These are phyloP conservation scores for Dasyornis broadbenti DNA, from an alignment of 2,113 vertebrate species.

Conservation along the genomic window DNA sequence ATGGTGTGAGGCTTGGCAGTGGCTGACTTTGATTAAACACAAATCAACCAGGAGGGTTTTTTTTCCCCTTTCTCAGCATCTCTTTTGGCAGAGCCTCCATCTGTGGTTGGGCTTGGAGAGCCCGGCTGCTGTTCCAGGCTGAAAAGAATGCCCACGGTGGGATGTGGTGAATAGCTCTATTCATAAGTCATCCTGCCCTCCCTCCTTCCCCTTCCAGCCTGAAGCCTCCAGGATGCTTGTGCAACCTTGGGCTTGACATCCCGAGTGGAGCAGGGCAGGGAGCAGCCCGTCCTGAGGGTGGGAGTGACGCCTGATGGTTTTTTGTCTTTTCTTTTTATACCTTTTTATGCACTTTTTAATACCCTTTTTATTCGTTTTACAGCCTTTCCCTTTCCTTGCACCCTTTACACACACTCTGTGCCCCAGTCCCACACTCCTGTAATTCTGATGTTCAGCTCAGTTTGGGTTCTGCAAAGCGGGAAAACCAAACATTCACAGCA, in stretches of 20 bases:
- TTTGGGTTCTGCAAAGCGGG: too few species aligned
- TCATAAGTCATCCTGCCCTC: slow-evolving; percentile 48
- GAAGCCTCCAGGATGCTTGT: background rate
- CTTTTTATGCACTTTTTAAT: too few species aligned
- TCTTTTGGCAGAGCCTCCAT: background rate
- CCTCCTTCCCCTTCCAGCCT: background rate
- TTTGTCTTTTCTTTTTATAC: too few species aligned
- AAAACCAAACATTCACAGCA: too few species aligned
- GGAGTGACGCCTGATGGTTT: too few species aligned
- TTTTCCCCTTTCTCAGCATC: slow-evolving; percentile 50
- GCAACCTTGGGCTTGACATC: background rate
- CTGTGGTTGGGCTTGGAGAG: slow-evolving; percentile 36
- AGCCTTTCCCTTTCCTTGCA: too few species aligned
- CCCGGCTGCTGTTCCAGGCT: background rate
- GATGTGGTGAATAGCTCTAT: slow-evolving; percentile 68
- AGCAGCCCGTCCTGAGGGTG: background rate
- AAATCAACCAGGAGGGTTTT: slow-evolving; percentile 18
- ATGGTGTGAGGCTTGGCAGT: background rate
- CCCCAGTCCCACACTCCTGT: too few species aligned
- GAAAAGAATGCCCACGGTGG: slow-evolving; percentile 15
- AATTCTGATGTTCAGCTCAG: too few species aligned
- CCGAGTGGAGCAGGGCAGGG: slow-evolving; percentile 17
- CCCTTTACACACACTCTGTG: too few species aligned
- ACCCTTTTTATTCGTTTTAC: too few species aligned
- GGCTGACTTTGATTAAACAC: slow-evolving; percentile 14